Conservation (phyloP, 35 echinoderm and acorn worm genomes). For the Apostichopus californicus region DNA sequence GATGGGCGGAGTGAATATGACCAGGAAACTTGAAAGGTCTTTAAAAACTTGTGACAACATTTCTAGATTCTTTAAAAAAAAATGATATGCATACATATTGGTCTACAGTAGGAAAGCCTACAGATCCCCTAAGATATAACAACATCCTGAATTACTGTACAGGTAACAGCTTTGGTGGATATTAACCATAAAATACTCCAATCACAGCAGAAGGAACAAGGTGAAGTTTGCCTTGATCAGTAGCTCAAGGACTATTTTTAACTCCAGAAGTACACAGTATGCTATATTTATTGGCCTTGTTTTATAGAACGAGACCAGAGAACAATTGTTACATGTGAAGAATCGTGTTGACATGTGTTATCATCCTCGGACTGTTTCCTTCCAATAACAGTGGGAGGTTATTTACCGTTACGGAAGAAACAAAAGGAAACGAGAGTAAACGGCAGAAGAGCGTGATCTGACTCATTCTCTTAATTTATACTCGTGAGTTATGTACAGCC, state of each 20-base stretch:
- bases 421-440: background rate
- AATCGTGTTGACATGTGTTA: background rate
- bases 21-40: too few relatives aligned
- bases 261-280: background rate
- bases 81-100: too few relatives aligned
- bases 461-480: background rate
- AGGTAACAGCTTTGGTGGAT: too few relatives aligned
- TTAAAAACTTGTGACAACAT: too few relatives aligned
- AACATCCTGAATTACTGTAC: too few relatives aligned
- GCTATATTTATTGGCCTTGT: background rate
- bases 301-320: background rate
- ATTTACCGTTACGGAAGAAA: background rate
- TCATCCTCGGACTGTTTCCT: background rate
- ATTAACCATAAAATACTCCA: too few relatives aligned
- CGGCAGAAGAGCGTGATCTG: background rate
- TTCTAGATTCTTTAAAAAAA: too few relatives aligned
- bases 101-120: too few relatives aligned
- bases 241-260: background rate
- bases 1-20: too few relatives aligned
- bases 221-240: background rate
- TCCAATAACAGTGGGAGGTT: background rate
- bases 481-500: too few relatives aligned
- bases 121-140: too few relatives aligned
- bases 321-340: background rate
- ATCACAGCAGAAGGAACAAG: background rate